These are phyloP conservation scores for Circaetus gallicus DNA, from an alignment of 2,113 vertebrate species.

Conservation along the genomic window DNA sequence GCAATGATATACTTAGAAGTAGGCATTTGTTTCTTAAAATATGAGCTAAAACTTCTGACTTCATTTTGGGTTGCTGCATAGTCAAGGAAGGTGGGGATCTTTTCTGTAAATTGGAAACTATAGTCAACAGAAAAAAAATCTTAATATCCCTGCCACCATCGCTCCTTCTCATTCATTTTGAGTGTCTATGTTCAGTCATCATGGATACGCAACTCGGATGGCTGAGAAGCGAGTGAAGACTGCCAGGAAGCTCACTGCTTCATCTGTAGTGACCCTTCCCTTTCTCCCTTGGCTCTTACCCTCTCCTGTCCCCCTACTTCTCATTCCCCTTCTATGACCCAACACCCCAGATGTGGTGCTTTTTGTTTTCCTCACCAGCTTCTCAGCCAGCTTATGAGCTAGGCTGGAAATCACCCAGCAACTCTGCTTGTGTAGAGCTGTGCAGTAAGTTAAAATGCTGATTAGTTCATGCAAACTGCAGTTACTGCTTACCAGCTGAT, in stretches of 20 bases:
- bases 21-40: background rate
- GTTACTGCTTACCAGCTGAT: background rate
- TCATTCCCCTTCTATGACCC: background rate
- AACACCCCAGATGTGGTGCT: background rate
- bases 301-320: background rate
- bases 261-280: background rate
- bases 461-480: background rate
- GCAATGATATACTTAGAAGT: background rate
- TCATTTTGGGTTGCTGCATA: background rate
- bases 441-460: conserved; percentile 7
- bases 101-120: background rate
- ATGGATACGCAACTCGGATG: background rate
- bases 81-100: background rate
- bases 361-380: background rate
- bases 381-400: background rate
- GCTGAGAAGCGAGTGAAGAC: background rate
- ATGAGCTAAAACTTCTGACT: background rate
- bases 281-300: background rate
- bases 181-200: background rate
- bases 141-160: background rate
- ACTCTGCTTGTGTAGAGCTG: background rate
- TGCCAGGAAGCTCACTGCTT: background rate
- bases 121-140: background rate
- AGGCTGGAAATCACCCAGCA: background rate
- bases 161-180: background rate